Evolutionary conservation across 2,797 vertebrate genomes (phyloP), one percentile per base, ranked within the genome.

Genomic region (Coranthus polyacanthus): DNA sequence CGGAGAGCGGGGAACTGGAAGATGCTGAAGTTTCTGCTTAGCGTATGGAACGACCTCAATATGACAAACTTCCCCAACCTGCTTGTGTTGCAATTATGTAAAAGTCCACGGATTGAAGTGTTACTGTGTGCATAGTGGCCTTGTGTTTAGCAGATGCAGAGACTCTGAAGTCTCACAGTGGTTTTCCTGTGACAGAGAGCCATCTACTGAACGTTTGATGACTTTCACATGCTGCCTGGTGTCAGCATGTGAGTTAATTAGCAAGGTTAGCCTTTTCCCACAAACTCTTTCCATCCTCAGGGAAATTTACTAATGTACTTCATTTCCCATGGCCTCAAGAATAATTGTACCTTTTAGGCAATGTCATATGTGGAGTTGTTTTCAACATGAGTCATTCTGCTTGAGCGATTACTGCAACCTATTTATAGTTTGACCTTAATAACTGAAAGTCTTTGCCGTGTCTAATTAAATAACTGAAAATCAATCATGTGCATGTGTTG

Each of bases 371-470:
- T 65, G 54, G 47, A 67, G 61, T 86, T 71, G 57, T 78, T 82
- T 83, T 78, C 41, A 52, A 43, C 49, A 16, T 6, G 43, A 56
- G 36, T 72, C 76, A 32, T 57, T 72, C 41, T 42, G 54, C 54
- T 59, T 47, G 56, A 83, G 51, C 44, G 52, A 72, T 62, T 45
- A 55, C 54, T 55, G 45, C 38, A 58, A 37, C 58, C 69, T 85
- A 82, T 89, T 90, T 75, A 82, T 84, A 89, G 49, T 4, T 29
- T 84, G 79, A 82, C 79, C 84, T 79, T 77, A 78, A 87, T 81
- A 74, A 69, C 79, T 72, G 38, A 68, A 58, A 69, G 68, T 86
- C 68, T 78, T 47, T 24, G 72, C 54, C 6, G 49, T 70, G 46
- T 78, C 76, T 32, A 59, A 44, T 78, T 50, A 52, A 80, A 79